phyloP scores from a whole-genome alignment of 2,113 vertebrate species.

The Antigone vipio region DNA sequence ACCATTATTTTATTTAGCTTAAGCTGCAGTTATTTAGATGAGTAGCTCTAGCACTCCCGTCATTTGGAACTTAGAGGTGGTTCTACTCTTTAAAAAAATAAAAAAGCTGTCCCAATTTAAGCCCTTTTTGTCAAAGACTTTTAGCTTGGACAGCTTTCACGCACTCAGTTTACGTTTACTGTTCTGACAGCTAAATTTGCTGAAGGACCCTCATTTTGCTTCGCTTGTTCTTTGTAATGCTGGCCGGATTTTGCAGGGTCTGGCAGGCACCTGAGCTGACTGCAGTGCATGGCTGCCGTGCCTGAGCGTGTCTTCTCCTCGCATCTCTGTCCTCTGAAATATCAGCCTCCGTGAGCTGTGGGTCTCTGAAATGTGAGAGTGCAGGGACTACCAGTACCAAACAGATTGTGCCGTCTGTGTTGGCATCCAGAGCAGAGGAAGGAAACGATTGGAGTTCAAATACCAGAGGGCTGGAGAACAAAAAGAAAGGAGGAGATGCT shows the following conservation, averaged over 20 bases:
- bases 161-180: rapidly evolving
- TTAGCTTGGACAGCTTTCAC: background rate
- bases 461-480: background rate
- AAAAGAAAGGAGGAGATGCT: background rate
- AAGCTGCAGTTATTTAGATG: background rate
- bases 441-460: background rate
- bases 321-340: rapidly evolving
- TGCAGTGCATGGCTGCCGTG: rapidly evolving
- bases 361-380: rapidly evolving
- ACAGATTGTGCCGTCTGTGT: background rate
- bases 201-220: background rate
- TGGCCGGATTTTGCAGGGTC: rapidly evolving
- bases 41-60: background rate
- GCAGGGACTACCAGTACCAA: background rate
- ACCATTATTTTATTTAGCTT: background rate
- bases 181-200: background rate
- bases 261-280: background rate
- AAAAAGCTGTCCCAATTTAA: background rate
- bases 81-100: no score
- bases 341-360: rapidly evolving
- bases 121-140: background rate
- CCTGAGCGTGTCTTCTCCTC: rapidly evolving
- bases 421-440: background rate
- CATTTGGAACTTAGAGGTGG: background rate
- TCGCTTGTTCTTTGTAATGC: rapidly evolving